Base-by-base conservation (phyloP, 1,140 invertebrate genomes). In the Neomicropteryx cornuta region DNA sequence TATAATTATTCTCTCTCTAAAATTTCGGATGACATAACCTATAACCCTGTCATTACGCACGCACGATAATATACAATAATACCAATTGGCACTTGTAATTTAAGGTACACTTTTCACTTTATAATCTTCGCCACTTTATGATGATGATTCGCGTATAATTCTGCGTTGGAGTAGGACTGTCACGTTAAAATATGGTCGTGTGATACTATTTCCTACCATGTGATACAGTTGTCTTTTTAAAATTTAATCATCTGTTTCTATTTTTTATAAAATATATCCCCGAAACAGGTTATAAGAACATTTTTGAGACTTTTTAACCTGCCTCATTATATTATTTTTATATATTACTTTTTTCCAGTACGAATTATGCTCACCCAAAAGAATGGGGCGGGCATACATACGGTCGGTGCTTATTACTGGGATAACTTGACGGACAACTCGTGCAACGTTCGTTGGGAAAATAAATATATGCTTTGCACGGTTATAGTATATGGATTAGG, bases 351-450 rank as follows among this genome's bases (percentile, higher is more conserved):
- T n/a, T 51, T 65, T 66, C 17, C 55, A 75, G 93, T 97, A 28
- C 92, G 89, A 6, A 95, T 93, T 59, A 93, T 93, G 21, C 95
- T 98, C 46, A 96, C 97, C 80, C 94, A 98, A 64, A 97, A 97
- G 66, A 97, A 93, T 69, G 94, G 94, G 20, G 88, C 93, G 19
- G 94, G 93, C 24, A 67, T 98, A 31, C 93, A 97, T 60, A 96
- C 93, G 13, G 91, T 94, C 0, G 94, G 90, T 51, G 94, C 92
- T 0, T 97, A 94, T 59, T 97, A 83, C 61, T 98, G 94, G 94
- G 94, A 97, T 59, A 94, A 91, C 49, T 76, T 80, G 16, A 96
- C 92, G 5, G 95, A 98, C 70, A 90, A 90, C 43, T 91, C 88
- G 46, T 97, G 91, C 63, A 97, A 92, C 1, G 90, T 98, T 3